Evolutionary conservation across 1,140 invertebrate species (phyloP).

Genomic region (Trichogramma pretiosum): DNA sequence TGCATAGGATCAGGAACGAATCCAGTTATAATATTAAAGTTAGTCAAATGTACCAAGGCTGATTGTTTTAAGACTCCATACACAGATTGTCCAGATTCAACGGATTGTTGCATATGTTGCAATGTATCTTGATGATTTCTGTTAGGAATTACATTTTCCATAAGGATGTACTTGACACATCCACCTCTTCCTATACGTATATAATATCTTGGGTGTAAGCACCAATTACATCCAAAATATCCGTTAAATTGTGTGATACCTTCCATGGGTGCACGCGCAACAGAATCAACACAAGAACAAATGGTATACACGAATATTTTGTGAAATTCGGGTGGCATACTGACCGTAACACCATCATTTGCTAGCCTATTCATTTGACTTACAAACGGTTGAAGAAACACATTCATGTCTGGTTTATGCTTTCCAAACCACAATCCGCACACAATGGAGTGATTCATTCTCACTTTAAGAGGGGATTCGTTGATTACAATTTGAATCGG

Average conservation of each 20-base stretch:
- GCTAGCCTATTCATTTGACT: slow-evolving; percentile 15
- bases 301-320: slow-evolving; percentile 12
- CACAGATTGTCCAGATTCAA: neutral
- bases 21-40: slow-evolving; percentile 17
- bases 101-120: slow-evolving; percentile 3
- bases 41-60: slow-evolving; percentile 8
- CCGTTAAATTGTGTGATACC: slow-evolving; percentile 14
- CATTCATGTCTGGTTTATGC: slow-evolving; percentile 16
- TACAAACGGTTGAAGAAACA: slow-evolving; percentile 14
- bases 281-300: slow-evolving; percentile 17
- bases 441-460: no score
- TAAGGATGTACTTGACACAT: slow-evolving; percentile 15
- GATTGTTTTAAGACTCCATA: slow-evolving; percentile 10
- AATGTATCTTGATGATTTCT: slow-evolving; percentile 2
- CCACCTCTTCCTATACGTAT: neutral
- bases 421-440: slow-evolving; percentile 18
- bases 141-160: neutral
- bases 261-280: slow-evolving; percentile 16
- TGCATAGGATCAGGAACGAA: slow-evolving; percentile 18
- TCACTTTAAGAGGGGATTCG: no score
- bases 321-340: slow-evolving; percentile 2
- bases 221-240: slow-evolving; percentile 17
- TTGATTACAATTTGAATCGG: no score
- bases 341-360: slow-evolving; percentile 9
- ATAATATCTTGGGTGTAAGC: slow-evolving; percentile 16